Conservation (phyloP, 2,888 invertebrate genomes). For the Teleogryllus oceanicus region DNA sequence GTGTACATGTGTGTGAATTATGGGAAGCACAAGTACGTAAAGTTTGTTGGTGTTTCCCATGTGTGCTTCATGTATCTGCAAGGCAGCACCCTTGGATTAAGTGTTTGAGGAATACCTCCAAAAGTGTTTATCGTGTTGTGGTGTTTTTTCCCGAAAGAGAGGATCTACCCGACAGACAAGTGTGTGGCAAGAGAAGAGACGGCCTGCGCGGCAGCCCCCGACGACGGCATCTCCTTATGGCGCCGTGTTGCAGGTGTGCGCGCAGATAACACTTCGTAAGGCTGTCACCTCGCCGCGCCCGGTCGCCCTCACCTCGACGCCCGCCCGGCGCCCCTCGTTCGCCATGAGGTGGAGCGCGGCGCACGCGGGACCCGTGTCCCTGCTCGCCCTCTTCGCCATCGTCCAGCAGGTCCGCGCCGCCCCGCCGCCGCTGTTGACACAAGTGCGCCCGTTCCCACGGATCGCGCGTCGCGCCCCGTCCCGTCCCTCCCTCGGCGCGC, state of each 20-base stretch:
- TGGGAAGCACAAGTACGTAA: constrained; percentile 10
- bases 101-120: not conserved
- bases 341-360: not conserved
- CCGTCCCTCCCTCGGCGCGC: not conserved
- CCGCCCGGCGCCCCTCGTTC: not conserved
- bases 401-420: not conserved
- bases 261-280: not conserved
- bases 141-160: not conserved
- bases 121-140: constrained; percentile 18
- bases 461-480: not conserved
- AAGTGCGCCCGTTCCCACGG: not conserved
- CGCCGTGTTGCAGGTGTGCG: not conserved
- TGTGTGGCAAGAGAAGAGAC: not conserved
- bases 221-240: not conserved
- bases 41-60: not conserved
- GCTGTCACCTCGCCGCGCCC: not conserved
- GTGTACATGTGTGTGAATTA: constrained; percentile 11
- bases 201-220: not conserved
- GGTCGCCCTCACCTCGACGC: not conserved
- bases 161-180: not conserved
- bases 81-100: constrained; percentile 7
- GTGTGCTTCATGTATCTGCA: not conserved
- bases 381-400: not conserved
- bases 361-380: not conserved
- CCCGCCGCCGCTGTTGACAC: not conserved